phyloP scores from a whole-genome alignment of 2,113 vertebrate species.

The Arenaria interpres region DNA sequence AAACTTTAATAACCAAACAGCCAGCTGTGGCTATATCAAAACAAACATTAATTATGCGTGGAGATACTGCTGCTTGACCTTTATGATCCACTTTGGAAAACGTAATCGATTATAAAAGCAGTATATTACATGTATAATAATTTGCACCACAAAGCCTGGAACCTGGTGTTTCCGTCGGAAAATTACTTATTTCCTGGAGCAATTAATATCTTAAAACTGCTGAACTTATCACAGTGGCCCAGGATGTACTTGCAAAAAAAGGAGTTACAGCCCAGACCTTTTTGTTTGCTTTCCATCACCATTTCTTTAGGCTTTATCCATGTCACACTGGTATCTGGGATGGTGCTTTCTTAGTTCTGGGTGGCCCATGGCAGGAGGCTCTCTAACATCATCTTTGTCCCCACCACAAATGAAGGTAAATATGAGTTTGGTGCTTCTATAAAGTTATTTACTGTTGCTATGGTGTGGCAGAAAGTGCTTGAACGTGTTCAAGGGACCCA shows the following conservation, averaged over 20 bases:
- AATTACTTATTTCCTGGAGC: not conserved
- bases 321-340: no score
- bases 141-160: not conserved
- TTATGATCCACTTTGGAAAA: not conserved
- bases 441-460: rapidly evolving
- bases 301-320: not conserved
- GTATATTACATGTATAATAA: not conserved
- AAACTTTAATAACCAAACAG: not conserved
- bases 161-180: not conserved
- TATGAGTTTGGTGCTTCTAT: not conserved
- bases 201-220: not conserved
- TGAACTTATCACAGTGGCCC: not conserved
- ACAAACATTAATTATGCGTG: not conserved
- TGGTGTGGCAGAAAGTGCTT: not conserved
- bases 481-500: not conserved
- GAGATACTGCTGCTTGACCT: not conserved
- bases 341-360: not conserved
- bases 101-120: not conserved
- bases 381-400: not conserved
- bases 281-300: not conserved
- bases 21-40: not conserved
- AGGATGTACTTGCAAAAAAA: not conserved
- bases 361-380: not conserved
- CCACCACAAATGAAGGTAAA: not conserved
- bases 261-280: not conserved